Base-by-base conservation (phyloP, 2,113 vertebrate genomes). In the Orycteropus afer region DNA sequence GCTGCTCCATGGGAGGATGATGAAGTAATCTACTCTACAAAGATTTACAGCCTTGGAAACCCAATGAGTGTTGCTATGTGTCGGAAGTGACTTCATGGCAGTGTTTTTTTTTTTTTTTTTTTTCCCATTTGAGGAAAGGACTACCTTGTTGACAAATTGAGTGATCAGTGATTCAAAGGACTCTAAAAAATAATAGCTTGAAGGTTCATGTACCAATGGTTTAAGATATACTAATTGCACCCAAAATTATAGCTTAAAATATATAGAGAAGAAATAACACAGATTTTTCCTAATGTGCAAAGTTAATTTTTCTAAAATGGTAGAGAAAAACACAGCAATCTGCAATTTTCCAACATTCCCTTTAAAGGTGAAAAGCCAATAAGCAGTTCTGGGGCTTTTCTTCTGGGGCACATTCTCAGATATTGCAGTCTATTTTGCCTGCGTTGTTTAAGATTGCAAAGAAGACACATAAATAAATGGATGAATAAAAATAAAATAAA, bases 71-170 rank as follows among this genome's bases (percentile, higher is more conserved):
- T n/a, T n/a, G n/a, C n/a, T n/a, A n/a, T n/a, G n/a, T n/a, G n/a
- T n/a, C n/a, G n/a, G n/a, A n/a, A n/a, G n/a, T n/a, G n/a, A n/a
- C n/a, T n/a, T n/a, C n/a, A n/a, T n/a, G n/a, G n/a, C n/a, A n/a
- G n/a, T n/a, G n/a, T n/a, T n/a, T n/a, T n/a, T n/a, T n/a, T n/a
- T 12, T 74, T 78, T 90, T 91, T 92, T 57, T 14, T 51, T 57
- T 90, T 95, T 84, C 85, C 63, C 25, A 20, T 67, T 6, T 89
- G 81, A 86, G 59, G 47, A 87, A 57, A 77, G 93, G 61, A 18
- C 27, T 81, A 73, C 61, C 29, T 71, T 89, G 23, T 87, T 96
- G 92, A 69, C 42, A 93, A 93, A 37, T 59, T 87, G 86, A 92
- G 61, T 53, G 81, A 77, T 27, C 78, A 87, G 51, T 40, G 29